Percentiles rank a stretch among this genome's conserved stretches.
These are phyloP conservation scores for Chloroceryle aenea DNA, from an alignment of 2,113 vertebrate genomes.

Conservation along the genomic window DNA sequence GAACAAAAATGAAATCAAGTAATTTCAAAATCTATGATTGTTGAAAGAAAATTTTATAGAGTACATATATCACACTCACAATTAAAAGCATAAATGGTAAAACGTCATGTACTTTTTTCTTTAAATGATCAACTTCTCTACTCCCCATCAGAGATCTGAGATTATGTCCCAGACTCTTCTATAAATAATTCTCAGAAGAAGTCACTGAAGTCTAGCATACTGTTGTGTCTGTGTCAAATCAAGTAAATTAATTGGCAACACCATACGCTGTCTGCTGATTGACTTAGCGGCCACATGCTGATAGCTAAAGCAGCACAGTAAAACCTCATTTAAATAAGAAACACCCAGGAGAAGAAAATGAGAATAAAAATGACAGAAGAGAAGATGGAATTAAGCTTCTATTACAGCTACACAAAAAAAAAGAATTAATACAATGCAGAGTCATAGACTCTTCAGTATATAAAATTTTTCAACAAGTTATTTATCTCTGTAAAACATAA, in stretches of 20 bases:
- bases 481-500: not conserved
- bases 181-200: slow-evolving; percentile 39
- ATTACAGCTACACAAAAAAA: not conserved
- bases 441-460: not conserved
- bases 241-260: slow-evolving; percentile 44
- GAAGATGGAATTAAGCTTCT: not conserved
- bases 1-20: not conserved
- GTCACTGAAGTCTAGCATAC: not conserved
- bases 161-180: not conserved
- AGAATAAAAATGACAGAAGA: not conserved
- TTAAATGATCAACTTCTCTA: not conserved
- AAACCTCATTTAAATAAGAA: slow-evolving; percentile 30
- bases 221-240: slow-evolving; percentile 12
- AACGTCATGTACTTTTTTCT: not conserved
- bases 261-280: not conserved
- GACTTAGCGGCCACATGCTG: not conserved
- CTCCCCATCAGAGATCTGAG: not conserved
- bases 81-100: not conserved
- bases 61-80: not conserved
- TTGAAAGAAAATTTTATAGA: not conserved
- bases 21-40: not conserved
- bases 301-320: not conserved
- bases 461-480: not conserved
- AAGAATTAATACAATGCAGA: not conserved
- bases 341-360: not conserved